Conservation (phyloP, 1,140 invertebrate species). For the Atta cephalotes region DNA sequence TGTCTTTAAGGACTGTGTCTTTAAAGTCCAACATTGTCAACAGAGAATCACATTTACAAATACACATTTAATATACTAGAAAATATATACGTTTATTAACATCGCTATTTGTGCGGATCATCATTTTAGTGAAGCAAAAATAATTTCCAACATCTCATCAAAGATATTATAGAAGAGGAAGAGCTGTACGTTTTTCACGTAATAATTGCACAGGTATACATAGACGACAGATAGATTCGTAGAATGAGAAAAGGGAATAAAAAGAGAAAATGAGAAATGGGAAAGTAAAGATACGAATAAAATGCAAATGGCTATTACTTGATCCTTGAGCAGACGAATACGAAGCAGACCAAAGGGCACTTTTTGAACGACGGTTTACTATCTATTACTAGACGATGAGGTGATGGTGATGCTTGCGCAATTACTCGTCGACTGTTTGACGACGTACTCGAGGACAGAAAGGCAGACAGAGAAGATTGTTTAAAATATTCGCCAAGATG, state of each 20-base stretch:
- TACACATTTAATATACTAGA: background rate
- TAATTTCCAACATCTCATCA: background rate
- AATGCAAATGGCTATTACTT: conserved; percentile 73
- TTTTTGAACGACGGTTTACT: conserved; percentile 67
- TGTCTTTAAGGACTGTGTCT: too few relatives aligned
- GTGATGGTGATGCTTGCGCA: conserved; percentile 68
- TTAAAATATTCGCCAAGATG: conserved; percentile 72
- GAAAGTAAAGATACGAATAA: conserved; percentile 62
- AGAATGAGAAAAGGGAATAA: background rate
- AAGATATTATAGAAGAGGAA: conserved; percentile 11
- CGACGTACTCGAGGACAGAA: conserved; percentile 64
- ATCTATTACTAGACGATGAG: conserved; percentile 67
- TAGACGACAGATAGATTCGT: background rate
- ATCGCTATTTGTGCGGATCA: background rate
- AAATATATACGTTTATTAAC: background rate
- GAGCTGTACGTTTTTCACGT: background rate
- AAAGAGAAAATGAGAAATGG: background rate
- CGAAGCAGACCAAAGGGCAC: conserved; percentile 62
- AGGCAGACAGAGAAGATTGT: conserved; percentile 54
- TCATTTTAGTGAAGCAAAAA: conserved; percentile 9
- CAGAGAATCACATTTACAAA: too few relatives aligned
- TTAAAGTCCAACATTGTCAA: too few relatives aligned
- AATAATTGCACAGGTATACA: background rate
- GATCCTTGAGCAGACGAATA: conserved; percentile 64
- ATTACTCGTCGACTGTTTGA: conserved; percentile 74